Evolutionary conservation across 2,797 vertebrate genomes (phyloP).

Genomic region (Cichlasoma orientale): DNA sequence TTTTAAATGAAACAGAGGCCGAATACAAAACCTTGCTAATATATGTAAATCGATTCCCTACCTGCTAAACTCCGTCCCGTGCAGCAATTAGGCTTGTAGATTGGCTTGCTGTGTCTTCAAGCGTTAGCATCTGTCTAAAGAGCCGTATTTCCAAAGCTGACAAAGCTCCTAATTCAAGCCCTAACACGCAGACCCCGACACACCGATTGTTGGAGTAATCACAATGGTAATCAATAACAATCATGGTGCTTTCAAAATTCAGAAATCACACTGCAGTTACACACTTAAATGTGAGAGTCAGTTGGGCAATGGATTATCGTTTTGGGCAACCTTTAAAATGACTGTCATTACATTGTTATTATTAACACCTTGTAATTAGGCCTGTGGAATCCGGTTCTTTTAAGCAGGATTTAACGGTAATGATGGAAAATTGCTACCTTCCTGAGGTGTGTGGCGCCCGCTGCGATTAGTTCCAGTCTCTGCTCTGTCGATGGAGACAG

Average conservation of each 20-base stretch:
- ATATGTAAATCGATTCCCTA: constrained; percentile 5
- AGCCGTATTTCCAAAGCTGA: constrained; percentile 36
- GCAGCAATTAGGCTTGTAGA: constrained; percentile 26
- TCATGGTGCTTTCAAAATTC: constrained; percentile 47
- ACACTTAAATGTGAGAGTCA: constrained; percentile 87
- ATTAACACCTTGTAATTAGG: constrained; percentile 99
- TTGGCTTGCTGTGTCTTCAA: constrained; percentile 14
- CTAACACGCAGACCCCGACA: constrained; percentile 36
- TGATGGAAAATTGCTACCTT: constrained; percentile 99
- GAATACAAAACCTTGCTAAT: background rate
- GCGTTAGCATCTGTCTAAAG: constrained; percentile 27
- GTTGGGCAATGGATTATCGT: constrained; percentile 88
- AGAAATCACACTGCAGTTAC: constrained; percentile 77
- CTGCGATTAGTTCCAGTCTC: constrained; percentile 91
- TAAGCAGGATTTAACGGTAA: constrained; percentile 97
- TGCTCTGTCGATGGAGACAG: constrained; percentile 63
- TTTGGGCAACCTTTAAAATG: constrained; percentile 93
- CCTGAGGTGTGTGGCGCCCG: constrained; percentile 95
- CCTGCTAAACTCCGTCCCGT: constrained; percentile 18
- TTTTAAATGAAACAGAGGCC: background rate
- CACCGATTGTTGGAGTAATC: constrained; percentile 37
- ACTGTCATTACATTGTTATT: constrained; percentile 99
- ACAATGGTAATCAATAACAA: constrained; percentile 67
- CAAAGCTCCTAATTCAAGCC: constrained; percentile 42
- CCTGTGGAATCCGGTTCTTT: constrained; percentile 95